Evolutionary conservation across 2,888 invertebrate genomes (phyloP).

Genomic region (Bombyx huttoni): DNA sequence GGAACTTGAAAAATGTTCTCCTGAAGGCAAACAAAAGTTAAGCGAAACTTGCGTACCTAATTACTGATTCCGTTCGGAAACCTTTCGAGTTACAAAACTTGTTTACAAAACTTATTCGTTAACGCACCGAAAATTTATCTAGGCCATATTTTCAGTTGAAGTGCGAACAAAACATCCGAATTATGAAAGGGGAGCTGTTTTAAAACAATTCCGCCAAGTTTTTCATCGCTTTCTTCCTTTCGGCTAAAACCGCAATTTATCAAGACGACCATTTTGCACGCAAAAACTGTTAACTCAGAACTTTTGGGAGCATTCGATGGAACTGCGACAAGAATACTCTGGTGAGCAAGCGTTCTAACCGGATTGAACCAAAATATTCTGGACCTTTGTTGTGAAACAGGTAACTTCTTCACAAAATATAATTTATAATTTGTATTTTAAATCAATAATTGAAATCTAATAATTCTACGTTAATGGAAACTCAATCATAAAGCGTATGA

Average conservation of each 20-base stretch:
- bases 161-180: slow-evolving; percentile 44
- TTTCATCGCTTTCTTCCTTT: slow-evolving; percentile 38
- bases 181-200: slow-evolving; percentile 42
- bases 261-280: slow-evolving; percentile 26
- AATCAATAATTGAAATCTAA: too few species aligned
- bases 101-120: slow-evolving; percentile 33
- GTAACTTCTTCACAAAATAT: too few species aligned
- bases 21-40: slow-evolving; percentile 31
- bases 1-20: slow-evolving; percentile 20
- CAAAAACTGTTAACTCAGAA: slow-evolving; percentile 4
- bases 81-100: slow-evolving; percentile 34
- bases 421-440: too few species aligned
- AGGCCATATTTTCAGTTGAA: slow-evolving; percentile 41
- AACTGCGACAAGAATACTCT: neutral
- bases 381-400: neutral
- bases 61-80: slow-evolving; percentile 42
- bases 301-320: neutral
- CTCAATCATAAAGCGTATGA: too few species aligned
- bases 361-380: neutral
- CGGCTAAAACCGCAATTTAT: slow-evolving; percentile 34
- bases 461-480: too few species aligned
- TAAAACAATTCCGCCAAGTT: slow-evolving; percentile 43
- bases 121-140: slow-evolving; percentile 40
- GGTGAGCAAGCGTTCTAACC: neutral
- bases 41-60: slow-evolving; percentile 38